Conservation (phyloP, 2,888 invertebrate genomes). For the Limnephilus auricula region DNA sequence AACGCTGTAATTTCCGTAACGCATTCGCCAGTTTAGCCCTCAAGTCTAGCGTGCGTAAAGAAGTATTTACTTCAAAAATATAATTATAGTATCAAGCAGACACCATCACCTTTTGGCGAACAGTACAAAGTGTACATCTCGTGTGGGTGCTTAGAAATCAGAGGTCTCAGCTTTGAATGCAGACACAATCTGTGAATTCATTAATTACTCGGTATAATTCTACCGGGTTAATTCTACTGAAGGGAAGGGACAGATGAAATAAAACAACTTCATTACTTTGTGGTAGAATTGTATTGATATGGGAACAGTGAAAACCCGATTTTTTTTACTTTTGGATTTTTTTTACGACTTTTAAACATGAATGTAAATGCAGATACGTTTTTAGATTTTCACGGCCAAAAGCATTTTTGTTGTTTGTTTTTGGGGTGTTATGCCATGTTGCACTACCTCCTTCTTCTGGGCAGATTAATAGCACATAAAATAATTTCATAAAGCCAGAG, state of each 20-base stretch:
- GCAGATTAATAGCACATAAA: too few species aligned
- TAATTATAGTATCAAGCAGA: neutral
- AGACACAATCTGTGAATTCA: neutral
- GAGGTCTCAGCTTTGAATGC: neutral
- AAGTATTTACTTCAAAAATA: too few species aligned
- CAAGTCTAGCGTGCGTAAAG: too few species aligned
- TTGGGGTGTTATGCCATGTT: too few species aligned
- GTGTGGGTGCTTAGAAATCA: neutral
- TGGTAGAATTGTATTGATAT: neutral
- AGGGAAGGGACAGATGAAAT: neutral
- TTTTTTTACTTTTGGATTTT: neutral
- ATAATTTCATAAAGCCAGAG: too few species aligned
- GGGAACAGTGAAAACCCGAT: neutral
- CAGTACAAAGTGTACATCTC: neutral
- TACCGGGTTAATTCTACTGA: neutral
- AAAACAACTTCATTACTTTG: conserved; percentile 2
- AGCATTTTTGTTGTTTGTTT: too few species aligned
- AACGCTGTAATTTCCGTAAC: too few species aligned
- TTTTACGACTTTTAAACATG: neutral
- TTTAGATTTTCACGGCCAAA: too few species aligned
- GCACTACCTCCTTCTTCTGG: too few species aligned
- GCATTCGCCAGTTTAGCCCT: too few species aligned
- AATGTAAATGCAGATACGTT: neutral
- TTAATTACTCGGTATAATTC: neutral
- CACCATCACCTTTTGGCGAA: neutral